Base-by-base conservation (phyloP, 92 coral and sea anemone species). In the Heliopora coerulea region DNA sequence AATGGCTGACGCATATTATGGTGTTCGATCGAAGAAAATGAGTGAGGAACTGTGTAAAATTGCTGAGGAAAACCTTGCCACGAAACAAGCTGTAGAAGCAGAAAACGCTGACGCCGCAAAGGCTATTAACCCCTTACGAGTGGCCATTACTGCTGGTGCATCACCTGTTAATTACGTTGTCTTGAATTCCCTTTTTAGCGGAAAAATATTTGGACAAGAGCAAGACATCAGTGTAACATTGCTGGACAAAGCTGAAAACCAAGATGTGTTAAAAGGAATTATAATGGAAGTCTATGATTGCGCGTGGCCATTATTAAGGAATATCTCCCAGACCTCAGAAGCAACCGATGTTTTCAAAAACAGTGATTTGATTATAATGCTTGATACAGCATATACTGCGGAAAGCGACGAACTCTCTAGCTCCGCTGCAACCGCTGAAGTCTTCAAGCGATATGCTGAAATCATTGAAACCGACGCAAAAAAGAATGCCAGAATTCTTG, bases 1-100 rank as follows among this genome's bases (percentile, higher is more conserved):
- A 81, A 83, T 92, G 89, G 97, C 89, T 9, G 88, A 85, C 29
- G 88, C 93, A 18, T 92, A 87, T 66, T 92, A 92, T 56, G 96
- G 96, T 62, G 80, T 87, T 42, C 84, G 89, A 9, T 92, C 96
- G 27, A 79, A 54, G 37, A 87, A 89, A 52, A 85, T 89, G 93
- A 92, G 97, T 60, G 84, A 86, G 28, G 91, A 89, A 52, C 86
- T 92, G 29, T 52, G 80, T 34, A 86, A 81, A 42, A 92, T 92
- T 27, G 80, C 97, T 54, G 57, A 81, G 63, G 97, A 92, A 83
- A 92, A 87, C 78, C 82, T 85, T 27, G 82, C 73, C 35, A 92
- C 96, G 27, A 92, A 92, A 63, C 58, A 63, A 59, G 93, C 85
- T 72, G 57, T 87, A 46, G 93, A 92, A 41, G 81, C 63, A 0